These are phyloP conservation scores for Danaus melanippus DNA, from an alignment of 1,140 invertebrate genomes.

Conservation along the genomic window DNA sequence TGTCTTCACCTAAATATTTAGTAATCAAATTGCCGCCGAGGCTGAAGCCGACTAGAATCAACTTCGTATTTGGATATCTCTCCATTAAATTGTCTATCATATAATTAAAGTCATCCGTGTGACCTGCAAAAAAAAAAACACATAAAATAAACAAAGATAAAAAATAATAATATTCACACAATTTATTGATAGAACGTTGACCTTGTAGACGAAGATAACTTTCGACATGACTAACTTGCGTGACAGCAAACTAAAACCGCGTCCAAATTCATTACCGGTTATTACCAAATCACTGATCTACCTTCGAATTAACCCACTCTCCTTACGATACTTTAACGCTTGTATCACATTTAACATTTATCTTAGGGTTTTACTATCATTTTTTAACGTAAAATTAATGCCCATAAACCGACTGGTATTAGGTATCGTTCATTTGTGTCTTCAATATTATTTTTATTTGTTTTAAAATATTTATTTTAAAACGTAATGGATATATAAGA, in stretches of 20 bases:
- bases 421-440: no score
- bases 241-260: constrained; percentile 4
- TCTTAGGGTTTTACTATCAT: no score
- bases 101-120: constrained; percentile 86
- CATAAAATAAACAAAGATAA: constrained; percentile 18
- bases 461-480: no score
- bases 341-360: no score
- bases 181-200: constrained; percentile 20
- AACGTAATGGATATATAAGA: no score
- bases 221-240: constrained; percentile 19
- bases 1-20: constrained; percentile 88
- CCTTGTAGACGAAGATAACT: constrained; percentile 29
- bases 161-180: background rate
- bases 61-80: constrained; percentile 81
- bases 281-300: no score
- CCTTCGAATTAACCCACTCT: no score
- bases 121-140: constrained; percentile 72
- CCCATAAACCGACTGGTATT: no score
- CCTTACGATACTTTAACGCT: no score
- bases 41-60: constrained; percentile 91
- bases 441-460: no score
- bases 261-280: no score
- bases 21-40: constrained; percentile 91
- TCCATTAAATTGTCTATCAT: constrained; percentile 84
- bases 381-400: no score